These are phyloP conservation scores for Pituophis catenifer DNA, from an alignment of 2,113 vertebrate genomes.

Conservation along the genomic window DNA sequence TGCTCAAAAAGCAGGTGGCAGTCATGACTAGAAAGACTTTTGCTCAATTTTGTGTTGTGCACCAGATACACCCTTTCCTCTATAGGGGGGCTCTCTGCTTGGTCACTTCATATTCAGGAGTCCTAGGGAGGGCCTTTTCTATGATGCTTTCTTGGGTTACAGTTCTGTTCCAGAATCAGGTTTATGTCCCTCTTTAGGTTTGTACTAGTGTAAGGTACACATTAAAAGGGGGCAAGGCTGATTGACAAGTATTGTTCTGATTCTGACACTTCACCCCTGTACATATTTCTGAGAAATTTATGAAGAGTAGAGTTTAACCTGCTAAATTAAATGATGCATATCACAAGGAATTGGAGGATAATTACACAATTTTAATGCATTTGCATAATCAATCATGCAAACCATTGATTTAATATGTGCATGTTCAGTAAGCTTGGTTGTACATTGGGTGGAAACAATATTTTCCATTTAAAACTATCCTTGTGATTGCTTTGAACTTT, in stretches of 20 bases:
- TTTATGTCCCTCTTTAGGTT: background rate
- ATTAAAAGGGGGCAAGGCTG: background rate
- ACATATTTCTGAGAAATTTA: background rate
- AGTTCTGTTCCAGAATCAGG: too few relatives aligned
- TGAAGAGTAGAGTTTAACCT: background rate
- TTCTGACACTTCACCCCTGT: background rate
- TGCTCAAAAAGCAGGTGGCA: too few relatives aligned
- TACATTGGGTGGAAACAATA: background rate
- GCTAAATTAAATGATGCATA: background rate
- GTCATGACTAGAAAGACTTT: too few relatives aligned
- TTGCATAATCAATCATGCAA: background rate
- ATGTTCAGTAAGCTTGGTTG: too few relatives aligned
- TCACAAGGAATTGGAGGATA: background rate
- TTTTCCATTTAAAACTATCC: background rate
- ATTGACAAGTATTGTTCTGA: background rate
- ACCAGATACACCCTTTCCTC: too few relatives aligned
- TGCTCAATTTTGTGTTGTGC: too few relatives aligned
- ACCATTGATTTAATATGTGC: background rate
- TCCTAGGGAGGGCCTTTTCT: background rate
- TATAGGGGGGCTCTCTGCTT: too few relatives aligned
- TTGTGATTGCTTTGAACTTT: background rate
- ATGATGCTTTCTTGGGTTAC: too few relatives aligned
- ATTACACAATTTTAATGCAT: background rate
- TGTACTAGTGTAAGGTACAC: background rate
- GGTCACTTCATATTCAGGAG: background rate